Conservation (phyloP, 2,113 vertebrate genomes). For the Guaruba guarouba region DNA sequence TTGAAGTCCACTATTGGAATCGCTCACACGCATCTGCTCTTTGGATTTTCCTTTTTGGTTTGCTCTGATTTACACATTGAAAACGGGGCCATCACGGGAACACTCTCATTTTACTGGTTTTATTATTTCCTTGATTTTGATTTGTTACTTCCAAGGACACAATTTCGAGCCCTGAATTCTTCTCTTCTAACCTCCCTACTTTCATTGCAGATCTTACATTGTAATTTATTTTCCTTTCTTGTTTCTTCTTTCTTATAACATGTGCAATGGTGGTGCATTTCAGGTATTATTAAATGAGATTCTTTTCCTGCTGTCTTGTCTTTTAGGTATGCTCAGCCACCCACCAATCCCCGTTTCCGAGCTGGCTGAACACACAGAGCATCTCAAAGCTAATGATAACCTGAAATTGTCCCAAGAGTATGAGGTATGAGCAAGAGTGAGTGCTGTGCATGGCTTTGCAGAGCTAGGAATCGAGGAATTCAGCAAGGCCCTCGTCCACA, state of each 20-base stretch:
- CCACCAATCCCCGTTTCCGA: conserved; percentile 93
- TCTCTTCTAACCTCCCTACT: conserved; percentile 72
- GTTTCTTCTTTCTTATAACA: conserved; percentile 46
- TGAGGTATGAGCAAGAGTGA: conserved; percentile 81
- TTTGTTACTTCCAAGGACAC: conserved; percentile 66
- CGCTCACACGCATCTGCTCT: conserved; percentile 48
- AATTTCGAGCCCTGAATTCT: conserved; percentile 76
- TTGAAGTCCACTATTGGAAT: conserved; percentile 56
- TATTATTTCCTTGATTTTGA: conserved; percentile 21
- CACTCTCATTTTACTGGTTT: conserved; percentile 45
- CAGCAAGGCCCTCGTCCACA: not conserved
- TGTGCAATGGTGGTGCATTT: not conserved
- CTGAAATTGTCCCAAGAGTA: conserved; percentile 98
- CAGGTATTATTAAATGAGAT: conserved; percentile 34
- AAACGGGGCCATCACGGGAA: conserved; percentile 55
- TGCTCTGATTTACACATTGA: conserved; percentile 48
- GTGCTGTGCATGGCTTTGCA: not conserved
- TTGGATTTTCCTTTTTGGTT: conserved; percentile 35
- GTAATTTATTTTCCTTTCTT: conserved; percentile 59
- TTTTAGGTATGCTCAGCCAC: conserved; percentile 95
- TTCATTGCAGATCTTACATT: conserved; percentile 73
- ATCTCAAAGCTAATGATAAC: conserved; percentile 97
- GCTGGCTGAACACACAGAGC: conserved; percentile 94
- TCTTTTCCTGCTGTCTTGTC: conserved; percentile 39
- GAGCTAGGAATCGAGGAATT: not conserved